phyloP scores from a whole-genome alignment of 35 echinoderm and acorn worm genomes.

The Acanthaster planci region DNA sequence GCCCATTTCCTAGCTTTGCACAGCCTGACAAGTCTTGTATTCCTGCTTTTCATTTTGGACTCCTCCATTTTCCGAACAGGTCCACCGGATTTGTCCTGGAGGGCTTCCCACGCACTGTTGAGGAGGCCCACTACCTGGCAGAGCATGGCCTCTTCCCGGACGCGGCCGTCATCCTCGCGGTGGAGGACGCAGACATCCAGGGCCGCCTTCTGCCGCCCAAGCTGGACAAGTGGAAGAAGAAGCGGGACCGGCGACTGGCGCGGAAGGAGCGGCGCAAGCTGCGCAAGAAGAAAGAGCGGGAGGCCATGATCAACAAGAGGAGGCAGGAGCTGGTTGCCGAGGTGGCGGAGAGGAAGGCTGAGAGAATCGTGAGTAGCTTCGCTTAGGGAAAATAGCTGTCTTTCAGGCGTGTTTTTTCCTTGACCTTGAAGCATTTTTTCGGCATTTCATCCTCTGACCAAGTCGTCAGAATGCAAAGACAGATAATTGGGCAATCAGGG shows the following conservation, averaged over 20 bases:
- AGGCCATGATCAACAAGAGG: constrained; percentile 78
- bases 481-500: no score
- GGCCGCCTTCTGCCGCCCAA: constrained; percentile 87
- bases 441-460: not conserved
- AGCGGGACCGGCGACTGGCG: constrained; percentile 74
- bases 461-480: no score
- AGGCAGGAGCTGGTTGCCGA: constrained; percentile 84
- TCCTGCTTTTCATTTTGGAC: no score
- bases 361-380: constrained; percentile 88
- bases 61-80: constrained; percentile 29
- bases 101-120: constrained; percentile 86
- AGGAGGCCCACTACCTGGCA: constrained; percentile 92
- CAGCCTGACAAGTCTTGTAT: no score
- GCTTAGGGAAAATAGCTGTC: no score
- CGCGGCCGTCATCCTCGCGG: constrained; percentile 66
- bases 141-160: constrained; percentile 86
- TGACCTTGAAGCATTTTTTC: not conserved
- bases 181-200: constrained; percentile 88
- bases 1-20: no score
- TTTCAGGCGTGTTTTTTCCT: not conserved
- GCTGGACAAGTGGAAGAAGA: constrained; percentile 89
- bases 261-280: constrained; percentile 72
- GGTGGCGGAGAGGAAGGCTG: constrained; percentile 80
- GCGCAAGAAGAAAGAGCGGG: constrained; percentile 89
- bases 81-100: constrained; percentile 87